Evolutionary conservation across 1,140 invertebrate species (phyloP).

Genomic region (Lasaia peninsularis): DNA sequence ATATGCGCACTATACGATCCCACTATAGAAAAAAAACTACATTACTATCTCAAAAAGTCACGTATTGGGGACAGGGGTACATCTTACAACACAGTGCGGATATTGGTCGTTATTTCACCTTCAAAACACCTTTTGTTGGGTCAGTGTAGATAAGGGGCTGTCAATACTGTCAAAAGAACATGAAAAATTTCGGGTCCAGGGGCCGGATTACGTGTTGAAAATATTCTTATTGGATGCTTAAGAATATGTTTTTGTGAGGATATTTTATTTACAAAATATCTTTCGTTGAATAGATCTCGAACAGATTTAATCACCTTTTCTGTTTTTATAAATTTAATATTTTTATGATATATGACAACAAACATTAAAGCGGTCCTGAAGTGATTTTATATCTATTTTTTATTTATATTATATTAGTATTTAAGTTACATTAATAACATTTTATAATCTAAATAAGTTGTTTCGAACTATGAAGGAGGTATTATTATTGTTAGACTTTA

Average conservation of each 20-base stretch:
- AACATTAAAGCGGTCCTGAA: too few species aligned
- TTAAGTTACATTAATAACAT: too few species aligned
- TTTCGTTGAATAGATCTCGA: too few species aligned
- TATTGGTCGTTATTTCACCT: slow-evolving; percentile 9
- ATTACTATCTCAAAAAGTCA: neutral
- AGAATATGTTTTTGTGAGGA: neutral
- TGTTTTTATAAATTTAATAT: too few species aligned
- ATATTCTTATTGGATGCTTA: slow-evolving; percentile 7
- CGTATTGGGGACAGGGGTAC: neutral
- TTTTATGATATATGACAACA: too few species aligned
- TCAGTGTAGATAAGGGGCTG: slow-evolving; percentile 6
- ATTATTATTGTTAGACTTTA: too few species aligned
- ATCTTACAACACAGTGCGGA: neutral
- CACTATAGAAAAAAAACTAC: neutral
- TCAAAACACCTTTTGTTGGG: slow-evolving; percentile 8
- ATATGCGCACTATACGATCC: too few species aligned
- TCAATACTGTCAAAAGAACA: slow-evolving; percentile 5
- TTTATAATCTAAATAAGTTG: too few species aligned
- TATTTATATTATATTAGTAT: too few species aligned
- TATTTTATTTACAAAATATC: neutral
- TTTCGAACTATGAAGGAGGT: too few species aligned
- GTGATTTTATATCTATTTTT: too few species aligned
- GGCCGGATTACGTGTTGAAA: neutral
- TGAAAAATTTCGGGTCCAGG: neutral
- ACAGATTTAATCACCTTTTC: too few species aligned